Evolutionary conservation across 2,113 vertebrate species (phyloP).

Genomic region (Pagrus major): DNA sequence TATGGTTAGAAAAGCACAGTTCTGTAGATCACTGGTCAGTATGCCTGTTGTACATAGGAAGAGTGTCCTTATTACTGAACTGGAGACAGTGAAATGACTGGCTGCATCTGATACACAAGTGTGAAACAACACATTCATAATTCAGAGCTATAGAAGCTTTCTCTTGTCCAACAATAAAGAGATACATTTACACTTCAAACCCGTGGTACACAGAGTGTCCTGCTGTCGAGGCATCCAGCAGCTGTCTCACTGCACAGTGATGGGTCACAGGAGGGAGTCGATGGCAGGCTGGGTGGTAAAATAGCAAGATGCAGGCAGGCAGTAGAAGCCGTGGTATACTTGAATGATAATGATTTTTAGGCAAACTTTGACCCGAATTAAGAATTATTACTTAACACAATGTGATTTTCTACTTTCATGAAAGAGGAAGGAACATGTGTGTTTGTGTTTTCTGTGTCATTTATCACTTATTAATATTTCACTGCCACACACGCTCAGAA

Average conservation of each 20-base stretch:
- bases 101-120: slow-evolving; percentile 31
- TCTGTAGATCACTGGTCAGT: no score
- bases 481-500: not conserved
- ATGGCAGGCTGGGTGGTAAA: not conserved
- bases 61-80: slow-evolving; percentile 21
- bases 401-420: not conserved
- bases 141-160: slow-evolving; percentile 62
- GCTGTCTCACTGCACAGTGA: slow-evolving; percentile 14
- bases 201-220: not conserved
- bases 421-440: not conserved
- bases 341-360: not conserved
- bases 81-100: slow-evolving; percentile 14
- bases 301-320: not conserved
- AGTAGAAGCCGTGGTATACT: not conserved
- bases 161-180: slow-evolving; percentile 60
- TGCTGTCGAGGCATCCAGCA: not conserved
- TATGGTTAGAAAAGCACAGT: slow-evolving; percentile 20
- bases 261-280: not conserved
- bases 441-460: not conserved
- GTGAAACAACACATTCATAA: slow-evolving; percentile 51
- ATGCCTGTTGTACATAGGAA: not conserved
- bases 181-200: slow-evolving; percentile 61
- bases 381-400: not conserved
- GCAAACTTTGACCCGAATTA: not conserved
- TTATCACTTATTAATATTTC: slow-evolving; percentile 12